Percentiles rank a stretch among this genome's conserved stretches.
Conservation (phyloP, 1,140 invertebrate species). For the Penaeus indicus region DNA sequence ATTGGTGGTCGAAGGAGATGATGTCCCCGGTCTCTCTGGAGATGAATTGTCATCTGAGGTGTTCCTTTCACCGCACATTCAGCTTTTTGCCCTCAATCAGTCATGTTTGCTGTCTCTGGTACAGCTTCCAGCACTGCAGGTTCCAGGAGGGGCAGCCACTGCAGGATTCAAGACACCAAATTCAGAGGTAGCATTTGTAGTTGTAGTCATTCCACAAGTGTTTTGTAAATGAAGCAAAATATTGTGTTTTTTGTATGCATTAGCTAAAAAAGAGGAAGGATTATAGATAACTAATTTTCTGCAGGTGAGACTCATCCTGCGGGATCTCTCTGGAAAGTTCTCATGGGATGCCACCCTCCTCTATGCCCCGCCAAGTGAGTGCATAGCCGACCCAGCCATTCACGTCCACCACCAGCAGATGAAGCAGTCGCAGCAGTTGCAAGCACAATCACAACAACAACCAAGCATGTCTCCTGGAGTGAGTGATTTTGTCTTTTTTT, state of each 20-base stretch:
- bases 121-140: slow-evolving; percentile 89
- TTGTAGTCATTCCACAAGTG: neutral
- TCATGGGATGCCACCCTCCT: slow-evolving; percentile 96
- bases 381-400: slow-evolving; percentile 20
- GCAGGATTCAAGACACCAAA: slow-evolving; percentile 73
- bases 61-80: slow-evolving; percentile 88
- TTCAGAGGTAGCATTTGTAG: slow-evolving; percentile 57
- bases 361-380: slow-evolving; percentile 59
- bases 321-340: slow-evolving; percentile 96
- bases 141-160: slow-evolving; percentile 87
- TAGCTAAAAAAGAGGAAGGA: neutral
- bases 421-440: slow-evolving; percentile 38
- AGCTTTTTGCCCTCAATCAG: slow-evolving; percentile 86
- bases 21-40: slow-evolving; percentile 81
- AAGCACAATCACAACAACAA: slow-evolving; percentile 30
- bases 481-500: neutral
- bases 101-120: slow-evolving; percentile 88
- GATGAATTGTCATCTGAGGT: slow-evolving; percentile 84
- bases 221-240: neutral
- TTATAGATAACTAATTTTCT: neutral
- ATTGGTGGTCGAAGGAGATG: slow-evolving; percentile 91
- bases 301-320: slow-evolving; percentile 85
- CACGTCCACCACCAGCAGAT: slow-evolving; percentile 17
- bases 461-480: slow-evolving; percentile 42
- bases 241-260: neutral